Conservation (phyloP, 30 jellyfish, hydroid and myxozoan genomes). For the Sanderia malayensis region DNA sequence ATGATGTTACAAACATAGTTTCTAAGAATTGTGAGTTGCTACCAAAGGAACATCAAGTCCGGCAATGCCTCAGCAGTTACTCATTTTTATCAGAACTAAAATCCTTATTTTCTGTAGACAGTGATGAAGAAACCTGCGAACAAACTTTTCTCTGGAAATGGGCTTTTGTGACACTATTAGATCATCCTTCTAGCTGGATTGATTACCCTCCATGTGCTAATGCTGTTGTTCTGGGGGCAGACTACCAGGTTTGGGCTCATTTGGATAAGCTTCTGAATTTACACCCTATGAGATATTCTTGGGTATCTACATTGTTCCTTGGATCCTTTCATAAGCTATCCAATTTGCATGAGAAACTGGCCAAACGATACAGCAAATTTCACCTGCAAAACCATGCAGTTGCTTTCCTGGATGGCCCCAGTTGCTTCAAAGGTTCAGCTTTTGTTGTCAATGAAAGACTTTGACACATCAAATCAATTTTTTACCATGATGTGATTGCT, state of each 20-base stretch:
- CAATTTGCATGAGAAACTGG: slow-evolving; percentile 28
- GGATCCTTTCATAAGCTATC: slow-evolving; percentile 40
- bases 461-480: slow-evolving; percentile 47
- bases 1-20: neutral
- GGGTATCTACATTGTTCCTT: slow-evolving; percentile 33
- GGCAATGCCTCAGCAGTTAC: neutral
- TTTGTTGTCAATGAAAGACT: slow-evolving; percentile 31
- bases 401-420: slow-evolving; percentile 32
- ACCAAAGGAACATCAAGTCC: neutral
- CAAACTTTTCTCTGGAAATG: slow-evolving; percentile 16
- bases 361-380: slow-evolving; percentile 34
- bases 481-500: slow-evolving; percentile 36
- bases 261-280: slow-evolving; percentile 6
- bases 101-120: neutral
- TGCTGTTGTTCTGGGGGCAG: slow-evolving; percentile 8
- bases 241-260: slow-evolving; percentile 50
- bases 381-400: slow-evolving; percentile 46
- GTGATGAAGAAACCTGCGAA: neutral
- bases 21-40: neutral
- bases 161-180: slow-evolving; percentile 18
- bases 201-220: slow-evolving; percentile 28
- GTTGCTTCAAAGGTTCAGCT: neutral
- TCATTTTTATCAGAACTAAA: neutral
- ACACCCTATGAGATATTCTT: slow-evolving; percentile 24
- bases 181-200: slow-evolving; percentile 40